phyloP scores from a whole-genome alignment of 2,113 vertebrate species.

The Ibidorhyncha struthersii region DNA sequence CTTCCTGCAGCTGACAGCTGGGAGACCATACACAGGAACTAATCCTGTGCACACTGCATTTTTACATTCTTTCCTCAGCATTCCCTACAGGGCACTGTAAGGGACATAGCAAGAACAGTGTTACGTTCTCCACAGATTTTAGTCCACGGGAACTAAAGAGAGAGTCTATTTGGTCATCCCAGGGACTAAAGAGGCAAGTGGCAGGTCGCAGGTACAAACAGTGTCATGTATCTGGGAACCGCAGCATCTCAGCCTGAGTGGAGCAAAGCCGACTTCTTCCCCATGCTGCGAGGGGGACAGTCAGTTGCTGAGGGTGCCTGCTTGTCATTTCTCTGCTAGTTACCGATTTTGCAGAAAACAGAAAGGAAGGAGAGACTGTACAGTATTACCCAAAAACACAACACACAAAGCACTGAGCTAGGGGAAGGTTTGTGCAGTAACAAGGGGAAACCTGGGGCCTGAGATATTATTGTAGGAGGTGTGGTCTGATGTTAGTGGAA shows the following conservation, averaged over 20 bases:
- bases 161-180: not conserved
- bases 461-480: not conserved
- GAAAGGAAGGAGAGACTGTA: not conserved
- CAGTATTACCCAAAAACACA: not conserved
- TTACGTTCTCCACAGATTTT: not conserved
- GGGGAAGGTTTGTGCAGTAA: not conserved
- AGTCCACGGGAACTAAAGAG: not conserved
- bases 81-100: not conserved
- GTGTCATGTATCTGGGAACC: not conserved
- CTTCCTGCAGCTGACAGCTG: not conserved
- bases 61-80: not conserved
- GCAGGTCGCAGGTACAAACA: not conserved
- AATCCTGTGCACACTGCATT: not conserved
- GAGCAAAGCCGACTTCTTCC: not conserved
- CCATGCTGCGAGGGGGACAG: rapidly evolving
- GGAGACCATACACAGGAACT: not conserved
- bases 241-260: not conserved
- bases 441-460: not conserved
- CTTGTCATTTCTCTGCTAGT: rapidly evolving
- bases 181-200: not conserved
- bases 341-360: not conserved
- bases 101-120: not conserved
- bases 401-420: not conserved
- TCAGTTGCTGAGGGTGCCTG: not conserved
- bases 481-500: not conserved